A percentile compares a stretch with the other conserved stretches of the same genome.
Evolutionary conservation across 2,113 vertebrate species (phyloP).

Genomic region (Calyptommatus sinebrachiatus): DNA sequence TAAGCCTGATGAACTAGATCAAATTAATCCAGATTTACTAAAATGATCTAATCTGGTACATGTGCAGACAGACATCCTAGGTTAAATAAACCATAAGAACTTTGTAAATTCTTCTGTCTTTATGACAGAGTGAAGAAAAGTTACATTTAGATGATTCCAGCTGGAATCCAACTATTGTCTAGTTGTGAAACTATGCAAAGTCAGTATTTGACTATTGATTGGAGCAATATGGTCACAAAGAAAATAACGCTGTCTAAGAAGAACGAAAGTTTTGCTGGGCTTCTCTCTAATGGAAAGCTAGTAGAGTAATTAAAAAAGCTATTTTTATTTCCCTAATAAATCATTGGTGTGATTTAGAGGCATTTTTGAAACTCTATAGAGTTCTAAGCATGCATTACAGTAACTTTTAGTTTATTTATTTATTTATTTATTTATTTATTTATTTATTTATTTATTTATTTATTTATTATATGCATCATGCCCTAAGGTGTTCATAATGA

Average conservation of each 20-base stretch:
- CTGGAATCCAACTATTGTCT: not conserved
- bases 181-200: not conserved
- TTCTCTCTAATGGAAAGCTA: constrained; percentile 5
- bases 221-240: not conserved
- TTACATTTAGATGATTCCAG: not conserved
- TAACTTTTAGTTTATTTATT: constrained; percentile 12
- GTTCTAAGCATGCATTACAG: not conserved
- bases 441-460: not conserved
- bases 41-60: no score
- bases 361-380: constrained; percentile 17
- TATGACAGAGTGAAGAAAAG: not conserved
- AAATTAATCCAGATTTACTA: no score
- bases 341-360: constrained; percentile 12
- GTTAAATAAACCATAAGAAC: no score
- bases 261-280: not conserved
- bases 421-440: not conserved
- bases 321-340: constrained; percentile 24
- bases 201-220: not conserved
- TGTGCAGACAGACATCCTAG: no score
- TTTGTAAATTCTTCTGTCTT: no score
- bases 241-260: not conserved
- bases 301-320: not conserved
- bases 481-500: constrained; percentile 45
- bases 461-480: constrained; percentile 17
- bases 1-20: no score